Evolutionary conservation across 2,113 vertebrate species (phyloP).

Genomic region (Anarhynchus alexandrinus): DNA sequence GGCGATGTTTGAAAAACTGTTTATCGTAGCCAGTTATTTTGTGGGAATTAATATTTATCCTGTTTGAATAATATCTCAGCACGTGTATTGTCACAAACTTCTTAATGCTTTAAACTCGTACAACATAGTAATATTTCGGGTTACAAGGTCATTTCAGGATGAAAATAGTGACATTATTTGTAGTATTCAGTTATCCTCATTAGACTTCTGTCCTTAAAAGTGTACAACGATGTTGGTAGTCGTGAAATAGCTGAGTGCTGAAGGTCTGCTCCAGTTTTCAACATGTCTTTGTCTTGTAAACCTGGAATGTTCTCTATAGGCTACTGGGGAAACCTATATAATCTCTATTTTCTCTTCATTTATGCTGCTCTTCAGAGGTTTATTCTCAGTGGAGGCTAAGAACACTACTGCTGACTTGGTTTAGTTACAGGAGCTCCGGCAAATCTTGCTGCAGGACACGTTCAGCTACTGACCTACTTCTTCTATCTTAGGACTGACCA

Average conservation of each 20-base stretch:
- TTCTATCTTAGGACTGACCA: neutral
- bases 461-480: conserved; percentile 40
- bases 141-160: neutral
- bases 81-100: neutral
- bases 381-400: neutral
- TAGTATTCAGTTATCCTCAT: neutral
- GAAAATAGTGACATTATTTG: neutral
- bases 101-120: neutral
- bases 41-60: neutral
- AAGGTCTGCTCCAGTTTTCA: neutral
- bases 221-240: rapidly evolving
- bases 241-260: neutral
- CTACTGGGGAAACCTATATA: neutral
- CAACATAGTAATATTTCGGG: neutral
- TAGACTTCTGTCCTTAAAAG: neutral
- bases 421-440: neutral
- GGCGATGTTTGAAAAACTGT: neutral
- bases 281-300: neutral
- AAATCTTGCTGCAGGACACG: neutral
- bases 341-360: neutral
- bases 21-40: neutral
- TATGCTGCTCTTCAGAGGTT: neutral
- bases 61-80: neutral
- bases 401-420: neutral
- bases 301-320: neutral